Conservation (phyloP, 2,797 vertebrate genomes). For the Ataeniobius toweri region DNA sequence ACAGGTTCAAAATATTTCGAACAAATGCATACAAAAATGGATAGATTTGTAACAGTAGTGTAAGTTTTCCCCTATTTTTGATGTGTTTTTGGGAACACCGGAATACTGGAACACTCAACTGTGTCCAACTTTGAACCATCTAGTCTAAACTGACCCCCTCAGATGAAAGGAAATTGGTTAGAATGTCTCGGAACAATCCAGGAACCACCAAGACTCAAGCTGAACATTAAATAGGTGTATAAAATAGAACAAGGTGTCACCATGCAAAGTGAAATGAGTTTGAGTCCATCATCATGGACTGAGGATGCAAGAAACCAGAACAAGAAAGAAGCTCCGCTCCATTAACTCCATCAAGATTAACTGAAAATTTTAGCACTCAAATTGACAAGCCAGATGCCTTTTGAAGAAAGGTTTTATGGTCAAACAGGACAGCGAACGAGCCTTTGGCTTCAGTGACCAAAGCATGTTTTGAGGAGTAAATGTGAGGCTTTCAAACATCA, state of each 20-base stretch:
- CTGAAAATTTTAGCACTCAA: not conserved
- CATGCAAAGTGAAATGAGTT: not conserved
- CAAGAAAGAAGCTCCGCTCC: not conserved
- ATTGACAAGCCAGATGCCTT: no score
- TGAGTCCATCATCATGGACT: not conserved
- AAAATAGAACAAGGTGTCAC: not conserved
- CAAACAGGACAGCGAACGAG: not conserved
- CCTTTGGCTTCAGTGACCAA: not conserved
- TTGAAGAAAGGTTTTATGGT: not conserved
- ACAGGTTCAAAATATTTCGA: not conserved
- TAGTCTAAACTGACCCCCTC: not conserved
- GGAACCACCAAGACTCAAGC: not conserved
- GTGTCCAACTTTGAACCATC: not conserved
- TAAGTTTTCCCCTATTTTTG: not conserved
- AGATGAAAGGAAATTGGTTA: not conserved
- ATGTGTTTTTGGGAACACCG: not conserved
- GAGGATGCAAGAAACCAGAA: not conserved
- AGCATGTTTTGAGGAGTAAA: not conserved
- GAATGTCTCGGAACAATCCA: not conserved
- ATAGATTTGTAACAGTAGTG: not conserved
- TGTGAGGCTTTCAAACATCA: not conserved
- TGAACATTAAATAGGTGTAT: not conserved
- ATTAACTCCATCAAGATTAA: not conserved
- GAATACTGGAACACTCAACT: not conserved
- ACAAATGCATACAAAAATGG: not conserved